Base-by-base conservation (phyloP, 2,888 invertebrate genomes). In the Cordylochernes scorpioides region DNA sequence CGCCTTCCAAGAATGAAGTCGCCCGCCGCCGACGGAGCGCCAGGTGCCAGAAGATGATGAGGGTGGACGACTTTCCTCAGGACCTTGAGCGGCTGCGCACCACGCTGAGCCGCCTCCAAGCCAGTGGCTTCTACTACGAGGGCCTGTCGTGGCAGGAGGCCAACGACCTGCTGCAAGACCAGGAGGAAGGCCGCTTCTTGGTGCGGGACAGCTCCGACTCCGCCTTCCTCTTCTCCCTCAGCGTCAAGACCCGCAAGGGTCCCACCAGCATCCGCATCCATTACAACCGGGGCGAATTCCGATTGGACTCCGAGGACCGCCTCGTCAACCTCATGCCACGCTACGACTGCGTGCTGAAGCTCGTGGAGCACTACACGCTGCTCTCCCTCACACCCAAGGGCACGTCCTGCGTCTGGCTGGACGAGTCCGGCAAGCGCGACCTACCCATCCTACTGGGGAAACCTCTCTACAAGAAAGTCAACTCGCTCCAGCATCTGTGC, bases 231-330 rank as follows among this genome's bases (percentile, higher is more conserved):
- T 78, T 71, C 51, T 68, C 77, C n/a, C 55, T 80, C 33, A 73
- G 73, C 43, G 69, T 78, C 28, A 72, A 74, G 51, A 78, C 77
- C 0, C 64, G 65, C 28, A 57, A 68, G 22, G 77, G 77, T 2
- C 72, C 77, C 4, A 75, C 75, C 0, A 74, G 74, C 14, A 73
- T 78, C 24, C 59, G 78, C 31, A 61, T 80, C 21, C 67, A 67
- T 41, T 74, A 69, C 50, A 60, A 61, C 32, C 58, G 64, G 44
- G 73, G 74, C 1, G 62, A 54, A 34, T 73, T 68, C 60, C 63
- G 72, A 35, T 56, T 80, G 49, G 77, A 78, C 52, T 69, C 73
- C 27, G 71, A 70, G 42, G 58, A 61, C 3, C 58, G 58, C 1
- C 50, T 68, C 16, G 62, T 62, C 9, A 54, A 57, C 40, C 57